Evolutionary conservation across 1,140 invertebrate species (phyloP), one percentile per base, ranked within the genome.

Genomic region (Adoxophyes honmai): DNA sequence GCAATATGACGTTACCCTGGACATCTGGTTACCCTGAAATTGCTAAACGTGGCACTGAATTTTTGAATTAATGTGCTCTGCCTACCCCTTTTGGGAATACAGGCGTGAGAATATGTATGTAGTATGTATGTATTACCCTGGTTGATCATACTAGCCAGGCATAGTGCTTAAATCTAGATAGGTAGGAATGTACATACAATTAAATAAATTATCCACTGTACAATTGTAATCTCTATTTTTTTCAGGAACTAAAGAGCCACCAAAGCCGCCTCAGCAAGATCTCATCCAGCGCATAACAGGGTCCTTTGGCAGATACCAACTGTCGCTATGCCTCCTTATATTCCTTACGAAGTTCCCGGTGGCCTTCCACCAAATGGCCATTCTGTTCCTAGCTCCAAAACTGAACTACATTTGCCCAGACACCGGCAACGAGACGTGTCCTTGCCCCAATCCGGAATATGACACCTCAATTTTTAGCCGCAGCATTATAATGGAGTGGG

Each of bases 401-500:
- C 88, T 89, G 3, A 59, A 70, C 0, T 91, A 87, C 56, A 86
- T 59, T 52, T 90, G 88, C 77, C 84, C 73, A 1, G 52, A 55
- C 64, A 74, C 74, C 0, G 66, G 75, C 35, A 68, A 67, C 0
- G 85, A 75, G 4, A 70, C 74, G n/a, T 77, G 81, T 4, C 89
- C 91, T 1, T 95, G 94, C 68, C 59, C 72, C 0, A 60, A 90
- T 1, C 92, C 91, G 44, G 71, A 81, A 33, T 94, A 93, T 59
- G 91, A 95, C 63, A 90, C 78, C 4, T 90, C 86, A 14, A 77
- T 93, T 55, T 96, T 96, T 67, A 81, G 91, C 1, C 91, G 93
- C 55, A 95, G 94, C 0, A 94, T 95, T 9, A 89, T 92, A 14
- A 93, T 91, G 33, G 90, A 95, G 90, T 96, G 94, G 93, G 79